phyloP scores from a whole-genome alignment of 2,797 vertebrate species.

The Macroramphosus scolopax region DNA sequence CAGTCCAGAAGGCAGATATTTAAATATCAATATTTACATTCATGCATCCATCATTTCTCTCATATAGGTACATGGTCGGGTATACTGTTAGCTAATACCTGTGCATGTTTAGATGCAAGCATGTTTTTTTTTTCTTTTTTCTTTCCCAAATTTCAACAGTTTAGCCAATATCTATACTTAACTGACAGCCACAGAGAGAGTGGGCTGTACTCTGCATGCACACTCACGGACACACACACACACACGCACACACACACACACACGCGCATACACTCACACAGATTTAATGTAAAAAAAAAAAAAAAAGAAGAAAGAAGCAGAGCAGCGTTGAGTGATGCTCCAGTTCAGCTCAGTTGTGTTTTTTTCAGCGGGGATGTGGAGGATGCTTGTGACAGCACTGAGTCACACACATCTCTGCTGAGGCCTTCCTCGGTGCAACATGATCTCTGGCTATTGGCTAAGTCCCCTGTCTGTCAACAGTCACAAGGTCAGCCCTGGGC shows the following conservation, averaged over 20 bases:
- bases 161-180: constrained; percentile 70
- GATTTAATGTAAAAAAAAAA: constrained; percentile 42
- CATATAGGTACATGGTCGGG: constrained; percentile 70
- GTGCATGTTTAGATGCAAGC: constrained; percentile 73
- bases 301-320: too few species aligned
- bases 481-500: constrained; percentile 67
- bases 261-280: constrained; percentile 16
- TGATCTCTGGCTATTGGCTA: constrained; percentile 69
- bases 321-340: constrained; percentile 61
- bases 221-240: constrained; percentile 48
- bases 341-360: constrained; percentile 61
- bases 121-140: constrained; percentile 53
- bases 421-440: constrained; percentile 67
- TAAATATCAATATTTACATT: constrained; percentile 87
- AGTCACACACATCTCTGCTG: constrained; percentile 59
- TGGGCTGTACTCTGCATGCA: constrained; percentile 60
- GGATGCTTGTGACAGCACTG: constrained; percentile 65
- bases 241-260: constrained; percentile 10
- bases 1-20: constrained; percentile 86
- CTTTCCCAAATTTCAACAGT: constrained; percentile 64
- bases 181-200: constrained; percentile 65
- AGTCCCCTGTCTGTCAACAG: constrained; percentile 62
- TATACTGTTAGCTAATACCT: constrained; percentile 67
- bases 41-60: constrained; percentile 85
- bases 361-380: constrained; percentile 58